phyloP scores from a whole-genome alignment of 2,113 vertebrate species.

The Lasiurus cinereus region DNA sequence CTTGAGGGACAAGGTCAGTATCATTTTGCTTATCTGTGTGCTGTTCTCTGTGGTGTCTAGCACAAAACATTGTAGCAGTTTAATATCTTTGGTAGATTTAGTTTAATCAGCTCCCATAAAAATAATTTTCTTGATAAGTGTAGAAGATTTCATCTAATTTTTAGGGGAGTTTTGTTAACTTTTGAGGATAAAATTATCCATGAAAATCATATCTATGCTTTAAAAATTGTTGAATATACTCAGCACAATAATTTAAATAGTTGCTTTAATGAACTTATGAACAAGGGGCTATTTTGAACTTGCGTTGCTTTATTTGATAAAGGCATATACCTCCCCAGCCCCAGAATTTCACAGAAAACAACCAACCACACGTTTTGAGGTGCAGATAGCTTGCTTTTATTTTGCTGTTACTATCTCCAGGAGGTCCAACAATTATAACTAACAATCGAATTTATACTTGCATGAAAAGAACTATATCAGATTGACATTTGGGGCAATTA shows the following conservation, averaged over 20 bases:
- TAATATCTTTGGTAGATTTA: neutral
- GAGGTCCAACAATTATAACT: conserved; percentile 91
- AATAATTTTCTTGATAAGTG: conserved; percentile 47
- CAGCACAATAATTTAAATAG: conserved; percentile 21
- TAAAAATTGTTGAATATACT: neutral
- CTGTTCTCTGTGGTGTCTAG: neutral
- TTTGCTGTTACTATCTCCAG: conserved; percentile 94
- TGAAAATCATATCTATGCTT: neutral
- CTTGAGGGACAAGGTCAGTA: neutral
- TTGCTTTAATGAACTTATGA: neutral
- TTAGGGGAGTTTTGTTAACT: neutral
- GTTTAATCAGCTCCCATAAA: conserved; percentile 14
- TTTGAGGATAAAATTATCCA: conserved; percentile 38
- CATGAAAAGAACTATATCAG: conserved; percentile 90
- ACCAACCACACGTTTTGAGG: conserved; percentile 82
- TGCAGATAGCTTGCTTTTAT: conserved; percentile 99
- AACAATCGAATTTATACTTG: conserved; percentile 89
- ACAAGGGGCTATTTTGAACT: neutral
- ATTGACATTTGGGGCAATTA: conserved; percentile 88
- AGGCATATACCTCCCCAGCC: neutral
- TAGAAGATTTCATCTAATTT: conserved; percentile 4
- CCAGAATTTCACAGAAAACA: conserved; percentile 67
- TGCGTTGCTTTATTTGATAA: neutral
- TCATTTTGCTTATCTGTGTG: neutral
- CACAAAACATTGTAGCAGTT: conserved; percentile 11